Percentiles rank a stretch among this genome's conserved stretches.
Conservation (phyloP, 1,140 invertebrate genomes). For the Nasonia giraulti region DNA sequence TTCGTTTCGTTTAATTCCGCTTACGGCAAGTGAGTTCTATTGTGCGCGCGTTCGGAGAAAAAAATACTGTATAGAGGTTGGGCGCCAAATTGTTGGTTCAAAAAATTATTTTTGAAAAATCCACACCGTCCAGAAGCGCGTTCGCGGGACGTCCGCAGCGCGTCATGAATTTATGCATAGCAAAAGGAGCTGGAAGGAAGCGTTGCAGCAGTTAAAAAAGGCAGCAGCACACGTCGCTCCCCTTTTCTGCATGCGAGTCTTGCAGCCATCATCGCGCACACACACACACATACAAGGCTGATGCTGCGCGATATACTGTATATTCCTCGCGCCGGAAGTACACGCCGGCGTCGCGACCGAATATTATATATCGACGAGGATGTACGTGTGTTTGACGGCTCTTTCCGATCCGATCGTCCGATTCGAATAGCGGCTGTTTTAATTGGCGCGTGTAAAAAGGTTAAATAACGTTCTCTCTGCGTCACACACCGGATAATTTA, state of each 20-base stretch:
- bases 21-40: not conserved
- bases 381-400: too few species aligned
- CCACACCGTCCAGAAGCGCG: too few species aligned
- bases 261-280: not conserved
- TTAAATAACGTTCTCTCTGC: too few species aligned
- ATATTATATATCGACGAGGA: not conserved
- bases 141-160: too few species aligned
- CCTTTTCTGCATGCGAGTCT: conserved; percentile 51
- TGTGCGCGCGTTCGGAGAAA: not conserved
- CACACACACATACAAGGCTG: not conserved
- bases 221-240: conserved; percentile 26
- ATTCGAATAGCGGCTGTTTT: too few species aligned
- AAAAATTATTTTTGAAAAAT: too few species aligned
- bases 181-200: conserved; percentile 7
- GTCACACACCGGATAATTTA: too few species aligned
- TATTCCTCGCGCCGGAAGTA: not conserved
- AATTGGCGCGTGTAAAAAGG: too few species aligned
- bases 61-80: not conserved
- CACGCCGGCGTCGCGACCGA: not conserved
- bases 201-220: conserved; percentile 17
- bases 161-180: conserved; percentile 21
- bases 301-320: not conserved
- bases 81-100: too few species aligned
- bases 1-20: not conserved
- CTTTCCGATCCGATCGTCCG: too few species aligned